These are phyloP conservation scores for Cranoglanis bouderius DNA, from an alignment of 2,113 vertebrate genomes.

Conservation along the genomic window DNA sequence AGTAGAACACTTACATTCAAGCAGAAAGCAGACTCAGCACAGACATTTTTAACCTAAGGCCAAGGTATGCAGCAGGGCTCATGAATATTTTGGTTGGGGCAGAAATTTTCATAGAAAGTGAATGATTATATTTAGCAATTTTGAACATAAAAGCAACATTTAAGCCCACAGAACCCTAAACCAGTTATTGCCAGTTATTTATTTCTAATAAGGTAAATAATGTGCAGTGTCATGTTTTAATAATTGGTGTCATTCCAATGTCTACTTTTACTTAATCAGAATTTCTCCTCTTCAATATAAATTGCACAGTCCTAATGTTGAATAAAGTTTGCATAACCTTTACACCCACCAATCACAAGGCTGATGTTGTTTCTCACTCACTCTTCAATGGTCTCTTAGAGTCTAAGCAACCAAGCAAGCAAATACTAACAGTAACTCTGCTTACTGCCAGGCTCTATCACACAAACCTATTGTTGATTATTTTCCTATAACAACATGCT, in stretches of 20 bases:
- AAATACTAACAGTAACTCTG: conserved; percentile 2
- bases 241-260: neutral
- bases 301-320: neutral
- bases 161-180: neutral
- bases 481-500: neutral
- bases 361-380: neutral
- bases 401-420: neutral
- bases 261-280: neutral
- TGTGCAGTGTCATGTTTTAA: neutral
- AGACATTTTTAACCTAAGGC: conserved; percentile 33
- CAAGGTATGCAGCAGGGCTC: neutral
- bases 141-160: neutral
- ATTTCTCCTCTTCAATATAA: neutral
- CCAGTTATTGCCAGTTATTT: neutral
- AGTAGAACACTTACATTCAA: conserved; percentile 21
- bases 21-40: conserved; percentile 8
- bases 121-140: neutral
- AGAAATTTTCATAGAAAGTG: neutral
- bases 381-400: neutral
- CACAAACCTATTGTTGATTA: conserved; percentile 3
- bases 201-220: neutral
- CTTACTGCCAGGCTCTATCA: neutral
- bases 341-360: neutral
- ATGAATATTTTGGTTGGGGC: neutral
- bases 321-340: conserved; percentile 2